Evolutionary conservation across 1,140 invertebrate species (phyloP).

Genomic region (Nixonia krombeini): DNA sequence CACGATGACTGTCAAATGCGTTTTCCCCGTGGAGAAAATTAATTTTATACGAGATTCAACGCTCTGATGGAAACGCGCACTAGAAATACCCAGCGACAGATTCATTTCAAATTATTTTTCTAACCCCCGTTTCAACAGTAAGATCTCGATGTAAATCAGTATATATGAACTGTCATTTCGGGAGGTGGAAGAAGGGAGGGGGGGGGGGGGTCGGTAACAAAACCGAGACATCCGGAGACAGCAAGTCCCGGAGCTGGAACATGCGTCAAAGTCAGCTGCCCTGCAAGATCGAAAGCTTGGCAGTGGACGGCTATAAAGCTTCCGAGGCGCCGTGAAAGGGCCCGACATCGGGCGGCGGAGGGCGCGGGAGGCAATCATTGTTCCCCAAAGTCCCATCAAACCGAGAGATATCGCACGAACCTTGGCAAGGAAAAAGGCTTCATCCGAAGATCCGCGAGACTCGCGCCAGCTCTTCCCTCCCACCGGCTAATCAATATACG

Average conservation of each 20-base stretch:
- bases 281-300: slow-evolving; percentile 23
- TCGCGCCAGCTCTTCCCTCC: slow-evolving; percentile 34
- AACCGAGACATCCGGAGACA: background rate
- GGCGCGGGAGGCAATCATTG: slow-evolving; percentile 41
- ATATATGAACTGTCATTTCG: no score
- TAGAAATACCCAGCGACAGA: no score
- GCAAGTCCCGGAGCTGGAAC: background rate
- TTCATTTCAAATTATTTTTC: no score
- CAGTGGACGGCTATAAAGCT: slow-evolving; percentile 45
- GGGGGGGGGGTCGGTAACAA: no score
- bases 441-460: slow-evolving; percentile 40
- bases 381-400: slow-evolving; percentile 47
- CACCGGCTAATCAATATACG: slow-evolving; percentile 45
- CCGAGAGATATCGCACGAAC: slow-evolving; percentile 42
- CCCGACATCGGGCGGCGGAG: slow-evolving; percentile 24
- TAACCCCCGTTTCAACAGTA: no score
- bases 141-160: no score
- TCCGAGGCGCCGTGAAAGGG: slow-evolving; percentile 37
- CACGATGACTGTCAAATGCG: no score
- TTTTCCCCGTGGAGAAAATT: no score
- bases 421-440: slow-evolving; percentile 47
- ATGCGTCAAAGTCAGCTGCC: slow-evolving; percentile 12
- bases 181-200: no score
- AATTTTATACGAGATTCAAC: no score
- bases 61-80: no score